A percentile compares a stretch with the other conserved stretches of the same genome.
Conservation (phyloP, 2,797 vertebrate species). For the Pyrocephalus nanus region DNA sequence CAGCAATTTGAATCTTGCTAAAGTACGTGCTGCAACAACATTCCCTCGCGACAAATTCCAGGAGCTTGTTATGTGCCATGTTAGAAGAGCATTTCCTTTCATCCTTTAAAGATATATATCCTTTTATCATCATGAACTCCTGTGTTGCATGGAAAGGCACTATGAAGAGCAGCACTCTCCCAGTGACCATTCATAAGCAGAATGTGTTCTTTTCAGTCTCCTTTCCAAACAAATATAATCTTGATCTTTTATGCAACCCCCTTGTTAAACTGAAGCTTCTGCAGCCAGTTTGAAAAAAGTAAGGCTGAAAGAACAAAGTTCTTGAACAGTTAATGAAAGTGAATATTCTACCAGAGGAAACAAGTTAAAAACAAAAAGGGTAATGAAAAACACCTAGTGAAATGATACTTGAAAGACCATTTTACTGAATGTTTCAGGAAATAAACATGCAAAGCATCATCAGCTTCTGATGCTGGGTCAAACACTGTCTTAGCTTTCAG, state of each 20-base stretch:
- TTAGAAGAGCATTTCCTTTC: slow-evolving; percentile 2
- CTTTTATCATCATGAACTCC: background rate
- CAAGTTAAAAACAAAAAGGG: background rate
- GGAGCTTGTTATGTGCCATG: background rate
- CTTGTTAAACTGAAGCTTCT: background rate
- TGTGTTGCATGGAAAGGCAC: background rate
- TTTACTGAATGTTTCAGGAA: background rate
- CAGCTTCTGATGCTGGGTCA: background rate
- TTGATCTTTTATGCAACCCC: background rate
- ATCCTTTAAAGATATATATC: slow-evolving; percentile 8
- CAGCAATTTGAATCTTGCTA: background rate
- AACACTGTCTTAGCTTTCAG: background rate
- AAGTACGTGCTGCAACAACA: slow-evolving; percentile 1
- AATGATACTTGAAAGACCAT: background rate
- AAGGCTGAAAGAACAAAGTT: background rate
- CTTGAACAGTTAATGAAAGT: background rate
- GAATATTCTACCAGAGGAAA: background rate
- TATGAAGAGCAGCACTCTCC: background rate
- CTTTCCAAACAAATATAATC: slow-evolving; percentile 35
- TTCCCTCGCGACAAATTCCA: background rate
- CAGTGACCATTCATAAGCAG: background rate
- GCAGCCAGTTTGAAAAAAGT: background rate
- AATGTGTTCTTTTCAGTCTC: background rate
- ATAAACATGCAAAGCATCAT: background rate
- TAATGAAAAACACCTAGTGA: background rate